Conservation (phyloP, 2,113 vertebrate genomes). For the Motacilla tschutschensis region DNA sequence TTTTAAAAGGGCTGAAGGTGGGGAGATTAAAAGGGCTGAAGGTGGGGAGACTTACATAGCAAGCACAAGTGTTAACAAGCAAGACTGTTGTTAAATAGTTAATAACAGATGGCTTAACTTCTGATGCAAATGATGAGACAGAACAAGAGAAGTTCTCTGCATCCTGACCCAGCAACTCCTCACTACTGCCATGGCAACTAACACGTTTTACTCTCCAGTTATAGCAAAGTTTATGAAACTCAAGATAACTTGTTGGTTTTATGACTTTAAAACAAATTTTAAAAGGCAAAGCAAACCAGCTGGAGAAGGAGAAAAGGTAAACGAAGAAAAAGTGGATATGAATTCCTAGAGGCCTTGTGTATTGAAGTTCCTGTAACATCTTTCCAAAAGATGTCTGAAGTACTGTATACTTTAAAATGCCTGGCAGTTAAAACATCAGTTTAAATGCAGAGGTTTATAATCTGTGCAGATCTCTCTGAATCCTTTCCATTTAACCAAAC, state of each 20-base stretch:
- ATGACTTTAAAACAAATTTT: constrained; percentile 3
- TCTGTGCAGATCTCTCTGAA: neutral
- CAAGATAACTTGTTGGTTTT: constrained; percentile 27
- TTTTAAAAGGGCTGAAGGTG: constrained; percentile 3
- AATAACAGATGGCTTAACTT: constrained; percentile 57
- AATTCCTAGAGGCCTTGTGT: neutral
- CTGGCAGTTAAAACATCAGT: neutral
- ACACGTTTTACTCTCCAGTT: neutral
- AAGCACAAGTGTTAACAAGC: neutral
- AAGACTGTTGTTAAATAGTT: constrained; percentile 36
- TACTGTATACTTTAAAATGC: neutral
- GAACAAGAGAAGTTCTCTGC: constrained; percentile 37
- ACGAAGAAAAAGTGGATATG: neutral
- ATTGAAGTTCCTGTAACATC: neutral
- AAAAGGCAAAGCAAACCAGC: neutral
- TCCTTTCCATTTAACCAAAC: neutral
- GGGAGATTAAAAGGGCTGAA: neutral
- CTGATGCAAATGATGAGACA: constrained; percentile 35
- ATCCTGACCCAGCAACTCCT: constrained; percentile 21
- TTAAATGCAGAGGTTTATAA: neutral
- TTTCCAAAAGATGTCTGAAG: neutral
- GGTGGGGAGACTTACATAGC: neutral
- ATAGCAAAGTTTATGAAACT: constrained; percentile 35
- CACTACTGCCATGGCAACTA: constrained; percentile 12
- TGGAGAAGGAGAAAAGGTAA: constrained; percentile 2